These are phyloP conservation scores for Drosophila falleni DNA, from an alignment of 2,888 invertebrate genomes.

Conservation along the genomic window DNA sequence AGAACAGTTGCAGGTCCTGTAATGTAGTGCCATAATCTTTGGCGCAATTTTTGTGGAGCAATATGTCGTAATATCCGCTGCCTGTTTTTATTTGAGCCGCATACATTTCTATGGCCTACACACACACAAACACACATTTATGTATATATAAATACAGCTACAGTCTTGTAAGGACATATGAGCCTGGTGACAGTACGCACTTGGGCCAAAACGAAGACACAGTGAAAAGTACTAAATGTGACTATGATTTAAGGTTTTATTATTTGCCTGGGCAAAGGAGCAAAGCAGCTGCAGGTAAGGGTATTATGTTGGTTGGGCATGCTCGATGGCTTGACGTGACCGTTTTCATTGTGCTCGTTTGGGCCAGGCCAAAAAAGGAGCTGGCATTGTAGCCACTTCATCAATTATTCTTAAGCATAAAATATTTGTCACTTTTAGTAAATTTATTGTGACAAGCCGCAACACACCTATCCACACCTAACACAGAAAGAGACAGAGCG, in stretches of 20 bases:
- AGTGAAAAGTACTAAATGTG: conserved; percentile 77
- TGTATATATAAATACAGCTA: conserved; percentile 3
- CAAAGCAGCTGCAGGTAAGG: neutral
- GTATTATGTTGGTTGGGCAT: neutral
- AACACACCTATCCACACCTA: conserved; percentile 47
- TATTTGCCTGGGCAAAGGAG: conserved; percentile 59
- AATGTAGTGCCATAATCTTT: conserved; percentile 80
- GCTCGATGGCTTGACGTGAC: conserved; percentile 62
- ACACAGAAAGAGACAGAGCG: neutral
- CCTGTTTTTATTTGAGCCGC: conserved; percentile 71
- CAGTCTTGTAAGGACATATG: conserved; percentile 56
- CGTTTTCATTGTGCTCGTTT: conserved; percentile 43
- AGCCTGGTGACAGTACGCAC: conserved; percentile 64
- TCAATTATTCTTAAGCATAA: conserved; percentile 83
- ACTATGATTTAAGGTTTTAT: conserved; percentile 81
- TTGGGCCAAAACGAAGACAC: conserved; percentile 35
- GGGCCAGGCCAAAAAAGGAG: conserved; percentile 28
- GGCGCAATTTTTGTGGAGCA: conserved; percentile 77
- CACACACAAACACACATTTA: conserved; percentile 14
- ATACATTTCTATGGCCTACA: conserved; percentile 58
- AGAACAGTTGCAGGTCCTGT: conserved; percentile 47
- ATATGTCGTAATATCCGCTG: conserved; percentile 82
- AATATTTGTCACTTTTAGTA: conserved; percentile 83
- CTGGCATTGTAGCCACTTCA: conserved; percentile 74
- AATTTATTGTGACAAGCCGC: conserved; percentile 81